These are phyloP conservation scores for Chelonia mydas DNA, from an alignment of 2,797 vertebrate genomes.

Conservation along the genomic window DNA sequence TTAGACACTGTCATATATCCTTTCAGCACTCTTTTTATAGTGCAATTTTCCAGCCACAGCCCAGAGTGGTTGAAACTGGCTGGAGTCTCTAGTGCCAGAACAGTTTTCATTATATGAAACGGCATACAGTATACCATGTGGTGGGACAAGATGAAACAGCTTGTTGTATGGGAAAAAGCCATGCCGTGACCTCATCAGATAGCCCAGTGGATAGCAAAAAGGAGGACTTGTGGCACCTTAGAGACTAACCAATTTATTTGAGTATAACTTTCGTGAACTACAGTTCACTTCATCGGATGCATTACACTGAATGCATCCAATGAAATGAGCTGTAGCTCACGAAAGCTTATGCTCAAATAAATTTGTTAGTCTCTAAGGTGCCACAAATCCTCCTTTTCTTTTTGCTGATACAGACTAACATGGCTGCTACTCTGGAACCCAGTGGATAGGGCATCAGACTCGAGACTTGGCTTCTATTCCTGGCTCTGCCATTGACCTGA, in stretches of 20 bases:
- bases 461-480: background rate
- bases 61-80: background rate
- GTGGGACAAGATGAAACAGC: background rate
- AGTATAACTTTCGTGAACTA: too few species aligned
- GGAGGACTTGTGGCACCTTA: too few species aligned
- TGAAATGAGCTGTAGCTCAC: too few species aligned
- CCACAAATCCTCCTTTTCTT: too few species aligned
- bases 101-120: background rate
- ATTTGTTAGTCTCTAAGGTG: too few species aligned
- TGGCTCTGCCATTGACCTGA: background rate
- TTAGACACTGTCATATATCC: background rate
- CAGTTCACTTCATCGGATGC: too few species aligned
- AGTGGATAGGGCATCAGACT: background rate
- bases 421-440: background rate
- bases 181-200: background rate
- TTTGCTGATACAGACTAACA: too few species aligned
- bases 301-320: too few species aligned
- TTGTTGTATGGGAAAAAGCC: background rate
- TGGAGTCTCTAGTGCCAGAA: background rate
- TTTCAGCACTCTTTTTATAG: background rate
- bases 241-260: too few species aligned
- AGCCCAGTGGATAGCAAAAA: background rate
- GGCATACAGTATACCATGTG: background rate
- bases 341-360: too few species aligned
- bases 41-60: background rate